Base-by-base conservation (phyloP, 1,140 invertebrate genomes). In the Mylabris phalerata region DNA sequence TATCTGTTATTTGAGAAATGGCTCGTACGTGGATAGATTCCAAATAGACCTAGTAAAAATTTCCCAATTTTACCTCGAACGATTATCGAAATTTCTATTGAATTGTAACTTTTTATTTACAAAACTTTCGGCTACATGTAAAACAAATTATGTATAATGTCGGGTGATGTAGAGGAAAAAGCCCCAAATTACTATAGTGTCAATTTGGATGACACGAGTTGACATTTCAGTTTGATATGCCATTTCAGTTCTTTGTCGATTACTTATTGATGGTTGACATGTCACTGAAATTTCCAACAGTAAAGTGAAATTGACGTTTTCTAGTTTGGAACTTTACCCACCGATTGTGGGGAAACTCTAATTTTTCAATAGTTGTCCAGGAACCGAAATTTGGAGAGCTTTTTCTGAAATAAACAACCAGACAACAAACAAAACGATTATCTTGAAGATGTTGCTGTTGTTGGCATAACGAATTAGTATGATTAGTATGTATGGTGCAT, bases 211-310 rank as follows among this genome's bases (percentile, higher is more conserved):
- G 46, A 54, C 51, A 54, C 42, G 51, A 54, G 51, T 54, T 54
- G 51, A 54, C 51, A 54, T 54, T 54, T 54, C 43, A 54, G 51
- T 54, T 54, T 54, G 51, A 54, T 54, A 45, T 45, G 42, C 51
- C 51, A 54, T 54, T 54, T 52, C 45, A 25, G 51, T 42, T 45
- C 51, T 54, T 54, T 25, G 51, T 26, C 51, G 51, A 54, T 54
- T 45, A 54, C 46, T 54, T 54, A 54, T 54, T 54, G 51, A 54
- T 54, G 46, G 50, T 5, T 25, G 50, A 7, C 50, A 43, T 52
- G 42, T 44, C 50, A 52, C 24, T 19, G 51, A 54, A 54, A 54
- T 45, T 54, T 45, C 44, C 19, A 32, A 32, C 32, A 32, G 7
- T 24, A 44, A 54, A 54, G 44, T 54, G 51, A 54, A 54, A 54